Conservation (phyloP, 35 echinoderm and acorn worm genomes). For the Nesometra sesokonis region DNA sequence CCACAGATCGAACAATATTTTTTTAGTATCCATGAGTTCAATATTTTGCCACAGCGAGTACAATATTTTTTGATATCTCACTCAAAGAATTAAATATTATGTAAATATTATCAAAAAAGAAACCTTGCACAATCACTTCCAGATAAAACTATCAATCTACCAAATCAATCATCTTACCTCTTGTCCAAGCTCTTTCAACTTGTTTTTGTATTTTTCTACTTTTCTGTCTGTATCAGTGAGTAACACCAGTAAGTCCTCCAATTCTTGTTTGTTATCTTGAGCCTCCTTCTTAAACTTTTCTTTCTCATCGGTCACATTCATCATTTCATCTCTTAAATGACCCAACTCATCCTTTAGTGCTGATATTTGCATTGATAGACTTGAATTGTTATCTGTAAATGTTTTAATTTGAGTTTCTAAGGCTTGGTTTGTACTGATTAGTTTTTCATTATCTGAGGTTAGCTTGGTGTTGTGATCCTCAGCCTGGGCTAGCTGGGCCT, state of each 20-base stretch:
- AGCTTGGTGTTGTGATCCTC: slow-evolving; percentile 34
- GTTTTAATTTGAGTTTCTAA: slow-evolving; percentile 35
- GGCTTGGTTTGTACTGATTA: slow-evolving; percentile 43
- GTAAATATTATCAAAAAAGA: no score
- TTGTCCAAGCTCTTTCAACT: slow-evolving; percentile 65
- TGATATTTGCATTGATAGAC: neutral
- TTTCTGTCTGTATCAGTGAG: slow-evolving; percentile 77
- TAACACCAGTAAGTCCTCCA: slow-evolving; percentile 79
- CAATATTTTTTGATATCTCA: no score
- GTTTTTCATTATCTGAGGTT: slow-evolving; percentile 32
- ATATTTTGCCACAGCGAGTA: no score
- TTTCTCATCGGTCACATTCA: slow-evolving; percentile 28
- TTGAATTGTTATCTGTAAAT: slow-evolving; percentile 10
- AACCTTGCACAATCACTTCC: no score
- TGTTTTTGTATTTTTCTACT: slow-evolving; percentile 60
- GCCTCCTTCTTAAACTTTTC: neutral
- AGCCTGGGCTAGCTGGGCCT: slow-evolving; percentile 43
- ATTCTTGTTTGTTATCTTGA: slow-evolving; percentile 32
- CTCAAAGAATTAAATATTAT: no score
- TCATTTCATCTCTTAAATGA: slow-evolving; percentile 2
- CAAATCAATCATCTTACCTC: slow-evolving; percentile 27
- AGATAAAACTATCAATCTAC: no score
- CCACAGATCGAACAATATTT: no score
- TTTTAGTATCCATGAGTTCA: slow-evolving; percentile 6
- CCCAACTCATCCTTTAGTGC: slow-evolving; percentile 19